phyloP scores from a whole-genome alignment of 2,113 vertebrate genomes.

The Spheniscus mendiculus region DNA sequence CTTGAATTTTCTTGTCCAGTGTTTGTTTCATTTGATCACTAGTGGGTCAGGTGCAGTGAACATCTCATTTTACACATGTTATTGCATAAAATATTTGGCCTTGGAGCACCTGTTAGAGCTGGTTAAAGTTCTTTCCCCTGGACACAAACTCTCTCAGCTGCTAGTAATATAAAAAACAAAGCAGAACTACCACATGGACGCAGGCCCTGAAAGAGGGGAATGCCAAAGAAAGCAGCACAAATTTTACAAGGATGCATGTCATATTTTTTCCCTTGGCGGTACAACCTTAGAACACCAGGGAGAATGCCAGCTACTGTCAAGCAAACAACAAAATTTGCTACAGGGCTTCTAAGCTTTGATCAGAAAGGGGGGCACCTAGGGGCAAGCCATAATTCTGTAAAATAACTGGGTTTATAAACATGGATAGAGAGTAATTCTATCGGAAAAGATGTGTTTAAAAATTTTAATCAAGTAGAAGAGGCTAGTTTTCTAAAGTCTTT shows the following conservation, averaged over 20 bases:
- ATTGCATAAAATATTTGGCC: not conserved
- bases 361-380: not conserved
- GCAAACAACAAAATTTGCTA: not conserved
- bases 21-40: not conserved
- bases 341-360: not conserved
- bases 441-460: not conserved
- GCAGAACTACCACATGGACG: slow-evolving; percentile 53
- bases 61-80: slow-evolving; percentile 1
- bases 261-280: slow-evolving; percentile 45
- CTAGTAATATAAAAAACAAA: slow-evolving; percentile 69
- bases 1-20: not conserved
- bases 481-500: not conserved
- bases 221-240: slow-evolving; percentile 62
- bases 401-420: not conserved
- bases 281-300: slow-evolving; percentile 20
- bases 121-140: not conserved
- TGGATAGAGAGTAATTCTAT: not conserved
- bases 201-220: not conserved
- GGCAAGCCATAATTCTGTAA: not conserved
- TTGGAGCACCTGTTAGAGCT: slow-evolving; percentile 39
- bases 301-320: not conserved
- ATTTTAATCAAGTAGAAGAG: not conserved
- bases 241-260: slow-evolving; percentile 27
- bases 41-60: not conserved
- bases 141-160: slow-evolving; percentile 58